Percentiles rank a stretch among this genome's conserved stretches.
These are phyloP conservation scores for Apomyelois bistriatella DNA, from an alignment of 2,888 invertebrate genomes.

Conservation along the genomic window DNA sequence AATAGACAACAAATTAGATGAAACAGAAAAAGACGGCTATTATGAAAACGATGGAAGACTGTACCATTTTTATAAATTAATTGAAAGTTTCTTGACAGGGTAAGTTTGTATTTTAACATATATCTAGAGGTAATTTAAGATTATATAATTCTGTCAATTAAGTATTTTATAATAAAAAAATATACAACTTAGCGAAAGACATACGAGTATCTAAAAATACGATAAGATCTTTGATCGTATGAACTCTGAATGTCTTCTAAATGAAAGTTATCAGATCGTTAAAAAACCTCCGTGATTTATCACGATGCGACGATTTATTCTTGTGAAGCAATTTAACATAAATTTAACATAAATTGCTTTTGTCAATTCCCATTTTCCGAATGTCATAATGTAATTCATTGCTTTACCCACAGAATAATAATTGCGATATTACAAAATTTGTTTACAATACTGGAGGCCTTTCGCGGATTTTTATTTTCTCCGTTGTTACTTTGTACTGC, in stretches of 20 bases:
- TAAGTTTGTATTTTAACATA: constrained; percentile 27
- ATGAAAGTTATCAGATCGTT: constrained; percentile 1
- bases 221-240: not conserved
- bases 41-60: constrained; percentile 57
- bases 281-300: constrained; percentile 43
- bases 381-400: constrained; percentile 56
- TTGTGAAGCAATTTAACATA: constrained; percentile 49
- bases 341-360: constrained; percentile 57
- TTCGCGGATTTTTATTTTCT: not conserved
- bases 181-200: not conserved
- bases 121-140: no score
- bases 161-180: no score
- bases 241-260: no score
- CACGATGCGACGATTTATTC: constrained; percentile 37
- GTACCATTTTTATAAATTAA: constrained; percentile 62
- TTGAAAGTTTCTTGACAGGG: constrained; percentile 55
- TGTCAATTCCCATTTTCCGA: constrained; percentile 54
- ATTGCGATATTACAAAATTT: constrained; percentile 8
- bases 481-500: no score
- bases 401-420: constrained; percentile 35
- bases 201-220: not conserved
- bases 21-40: constrained; percentile 20
- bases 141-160: no score
- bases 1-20: constrained; percentile 11
- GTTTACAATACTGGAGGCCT: constrained; percentile 11